A percentile compares a stretch with the other conserved stretches of the same genome.
Evolutionary conservation across 2,797 vertebrate species (phyloP).

Genomic region (Hipposideros larvatus): DNA sequence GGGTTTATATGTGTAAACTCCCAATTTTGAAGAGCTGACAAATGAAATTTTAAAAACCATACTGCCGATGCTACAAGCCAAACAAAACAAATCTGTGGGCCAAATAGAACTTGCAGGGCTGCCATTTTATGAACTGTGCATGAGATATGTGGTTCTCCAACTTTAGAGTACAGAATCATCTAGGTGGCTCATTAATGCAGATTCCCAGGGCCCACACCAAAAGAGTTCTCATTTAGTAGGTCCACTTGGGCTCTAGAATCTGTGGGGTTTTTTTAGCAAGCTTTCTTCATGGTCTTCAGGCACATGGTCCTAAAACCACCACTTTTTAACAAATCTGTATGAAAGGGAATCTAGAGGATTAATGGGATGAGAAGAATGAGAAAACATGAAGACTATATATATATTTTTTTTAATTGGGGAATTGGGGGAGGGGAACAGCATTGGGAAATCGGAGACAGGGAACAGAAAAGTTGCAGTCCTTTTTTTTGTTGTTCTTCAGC

Average conservation of each 20-base stretch:
- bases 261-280: background rate
- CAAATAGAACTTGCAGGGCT: background rate
- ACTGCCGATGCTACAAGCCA: conserved; percentile 9
- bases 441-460: too few species aligned
- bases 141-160: background rate
- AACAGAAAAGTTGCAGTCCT: too few species aligned
- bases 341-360: conserved; percentile 25
- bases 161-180: background rate
- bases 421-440: too few species aligned
- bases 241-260: background rate
- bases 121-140: background rate
- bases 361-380: background rate
- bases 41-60: conserved; percentile 53
- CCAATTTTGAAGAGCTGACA: conserved; percentile 44
- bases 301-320: background rate
- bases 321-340: background rate
- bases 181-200: background rate
- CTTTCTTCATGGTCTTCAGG: conserved; percentile 28
- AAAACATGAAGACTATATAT: background rate
- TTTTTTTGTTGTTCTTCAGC: too few species aligned
- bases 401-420: background rate
- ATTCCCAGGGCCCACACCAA: background rate
- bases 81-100: conserved; percentile 38
- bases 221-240: background rate
- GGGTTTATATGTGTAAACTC: conserved; percentile 39